phyloP scores from a whole-genome alignment of 2,888 invertebrate genomes.

The Saturnia pavonia region DNA sequence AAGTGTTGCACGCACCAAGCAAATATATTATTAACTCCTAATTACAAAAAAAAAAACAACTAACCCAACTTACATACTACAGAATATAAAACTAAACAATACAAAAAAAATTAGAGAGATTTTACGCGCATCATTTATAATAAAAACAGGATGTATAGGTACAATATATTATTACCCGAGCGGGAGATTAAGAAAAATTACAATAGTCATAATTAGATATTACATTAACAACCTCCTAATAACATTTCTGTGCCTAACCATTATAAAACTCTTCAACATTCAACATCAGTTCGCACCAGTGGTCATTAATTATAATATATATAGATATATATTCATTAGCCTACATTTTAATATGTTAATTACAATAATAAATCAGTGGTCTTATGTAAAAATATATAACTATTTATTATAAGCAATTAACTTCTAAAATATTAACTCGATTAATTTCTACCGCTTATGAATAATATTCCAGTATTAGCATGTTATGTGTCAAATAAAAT shows the following conservation, averaged over 20 bases:
- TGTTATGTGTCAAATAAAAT: conserved; percentile 5
- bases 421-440: conserved; percentile 13
- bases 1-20: conserved; percentile 5
- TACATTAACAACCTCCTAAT: conserved; percentile 75
- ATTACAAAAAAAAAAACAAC: conserved; percentile 61
- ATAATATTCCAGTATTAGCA: conserved; percentile 23
- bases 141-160: conserved; percentile 43
- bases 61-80: conserved; percentile 61
- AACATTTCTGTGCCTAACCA: conserved; percentile 65
- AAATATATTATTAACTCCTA: conserved; percentile 17
- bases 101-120: conserved; percentile 70
- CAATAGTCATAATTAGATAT: conserved; percentile 56
- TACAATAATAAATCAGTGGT: conserved; percentile 56
- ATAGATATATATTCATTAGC: conserved; percentile 41
- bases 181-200: conserved; percentile 55
- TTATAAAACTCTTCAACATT: conserved; percentile 79
- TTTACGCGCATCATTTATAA: conserved; percentile 57
- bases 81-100: conserved; percentile 64
- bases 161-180: conserved; percentile 42
- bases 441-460: conserved; percentile 12
- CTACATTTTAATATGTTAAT: conserved; percentile 49
- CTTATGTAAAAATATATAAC: conserved; percentile 75
- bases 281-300: conserved; percentile 80
- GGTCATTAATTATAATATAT: conserved; percentile 56
- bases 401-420: conserved; percentile 41